Evolutionary conservation across 2,888 invertebrate species (phyloP).

Genomic region (Hofmannophila pseudospretella): DNA sequence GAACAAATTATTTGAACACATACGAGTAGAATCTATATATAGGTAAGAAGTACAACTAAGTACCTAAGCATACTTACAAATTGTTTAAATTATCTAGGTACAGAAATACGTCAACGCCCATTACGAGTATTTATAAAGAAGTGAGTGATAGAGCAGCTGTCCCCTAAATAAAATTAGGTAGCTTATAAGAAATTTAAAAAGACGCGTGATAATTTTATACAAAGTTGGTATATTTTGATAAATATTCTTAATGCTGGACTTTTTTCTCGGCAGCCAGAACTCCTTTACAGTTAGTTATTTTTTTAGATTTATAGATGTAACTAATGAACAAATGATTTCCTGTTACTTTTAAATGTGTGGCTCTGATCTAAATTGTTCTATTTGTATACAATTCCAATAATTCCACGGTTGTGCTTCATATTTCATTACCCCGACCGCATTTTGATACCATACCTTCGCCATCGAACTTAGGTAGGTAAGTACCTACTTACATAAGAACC

Average conservation of each 20-base stretch:
- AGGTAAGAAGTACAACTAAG: too few relatives aligned
- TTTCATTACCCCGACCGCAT: too few relatives aligned
- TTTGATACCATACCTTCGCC: too few relatives aligned
- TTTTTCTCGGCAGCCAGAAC: conserved; percentile 54
- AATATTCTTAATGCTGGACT: conserved; percentile 56
- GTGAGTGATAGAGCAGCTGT: conserved; percentile 13
- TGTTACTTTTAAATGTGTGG: conserved; percentile 16
- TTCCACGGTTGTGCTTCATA: conserved; percentile 28
- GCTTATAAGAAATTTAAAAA: conserved; percentile 24
- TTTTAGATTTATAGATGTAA: conserved; percentile 38
- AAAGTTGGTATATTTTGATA: conserved; percentile 42
- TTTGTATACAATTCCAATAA: conserved; percentile 11
- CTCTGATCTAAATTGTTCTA: conserved; percentile 10
- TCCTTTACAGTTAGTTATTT: conserved; percentile 45
- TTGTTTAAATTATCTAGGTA: too few relatives aligned
- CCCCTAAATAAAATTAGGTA: conserved; percentile 21
- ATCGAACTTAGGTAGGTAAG: too few relatives aligned
- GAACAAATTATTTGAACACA: too few relatives aligned
- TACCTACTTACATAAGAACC: too few relatives aligned
- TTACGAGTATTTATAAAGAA: too few relatives aligned
- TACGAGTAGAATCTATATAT: too few relatives aligned
- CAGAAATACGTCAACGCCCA: too few relatives aligned
- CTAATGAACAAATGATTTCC: conserved; percentile 19
- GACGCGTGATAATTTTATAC: conserved; percentile 24
- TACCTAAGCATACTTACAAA: too few relatives aligned